Conservation (phyloP, 2,797 vertebrate genomes). For the Chloroceryle inda region DNA sequence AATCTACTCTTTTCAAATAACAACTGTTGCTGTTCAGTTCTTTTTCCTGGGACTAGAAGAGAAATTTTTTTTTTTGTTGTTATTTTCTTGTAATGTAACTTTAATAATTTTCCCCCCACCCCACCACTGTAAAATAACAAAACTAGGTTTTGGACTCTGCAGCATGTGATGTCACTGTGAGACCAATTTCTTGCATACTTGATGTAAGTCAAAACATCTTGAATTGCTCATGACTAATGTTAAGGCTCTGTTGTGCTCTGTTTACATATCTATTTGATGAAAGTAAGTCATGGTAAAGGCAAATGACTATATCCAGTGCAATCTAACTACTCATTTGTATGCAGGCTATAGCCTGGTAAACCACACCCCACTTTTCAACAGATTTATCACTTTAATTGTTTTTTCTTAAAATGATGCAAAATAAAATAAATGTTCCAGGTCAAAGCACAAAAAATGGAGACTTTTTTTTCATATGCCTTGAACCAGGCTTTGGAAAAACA, state of each 20-base stretch:
- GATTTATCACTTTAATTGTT: constrained; percentile 20
- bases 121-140: background rate
- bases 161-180: background rate
- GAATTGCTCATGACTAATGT: background rate
- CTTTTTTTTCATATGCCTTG: background rate
- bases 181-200: background rate
- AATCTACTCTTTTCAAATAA: background rate
- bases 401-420: background rate
- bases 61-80: background rate
- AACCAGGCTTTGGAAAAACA: background rate
- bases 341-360: background rate
- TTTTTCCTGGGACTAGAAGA: background rate
- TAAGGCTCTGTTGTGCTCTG: background rate
- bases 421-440: background rate
- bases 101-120: background rate
- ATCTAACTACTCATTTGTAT: constrained; percentile 8
- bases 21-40: background rate
- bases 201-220: background rate
- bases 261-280: constrained; percentile 10
- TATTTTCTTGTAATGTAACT: background rate
- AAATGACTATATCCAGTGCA: background rate
- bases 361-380: background rate
- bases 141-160: background rate
- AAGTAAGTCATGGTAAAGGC: constrained; percentile 2
- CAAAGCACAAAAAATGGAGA: background rate